Conservation (phyloP, 2,888 invertebrate genomes). For the Hydropsyche betteni region DNA sequence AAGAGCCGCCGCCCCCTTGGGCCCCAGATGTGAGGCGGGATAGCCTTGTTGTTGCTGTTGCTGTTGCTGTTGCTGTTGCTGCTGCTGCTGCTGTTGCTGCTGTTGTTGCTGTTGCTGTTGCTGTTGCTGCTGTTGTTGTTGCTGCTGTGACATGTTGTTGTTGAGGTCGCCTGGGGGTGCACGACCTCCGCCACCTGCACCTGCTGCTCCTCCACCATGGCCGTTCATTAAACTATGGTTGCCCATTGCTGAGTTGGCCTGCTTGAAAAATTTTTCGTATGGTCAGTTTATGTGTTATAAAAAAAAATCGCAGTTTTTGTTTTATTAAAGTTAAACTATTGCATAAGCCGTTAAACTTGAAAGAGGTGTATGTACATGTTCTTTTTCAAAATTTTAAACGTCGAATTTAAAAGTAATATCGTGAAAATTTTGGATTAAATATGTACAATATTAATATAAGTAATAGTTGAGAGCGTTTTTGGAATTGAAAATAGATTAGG, state of each 20-base stretch:
- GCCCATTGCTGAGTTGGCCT: constrained; percentile 63
- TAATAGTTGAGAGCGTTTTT: too few species aligned
- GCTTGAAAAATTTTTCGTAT: constrained; percentile 50
- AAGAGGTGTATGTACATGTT: too few species aligned
- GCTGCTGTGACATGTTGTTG: constrained; percentile 72
- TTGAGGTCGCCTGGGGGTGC: constrained; percentile 69
- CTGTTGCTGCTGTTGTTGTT: constrained; percentile 66
- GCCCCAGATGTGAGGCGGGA: constrained; percentile 64
- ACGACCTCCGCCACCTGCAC: constrained; percentile 54
- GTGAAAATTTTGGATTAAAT: too few species aligned
- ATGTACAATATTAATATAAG: too few species aligned
- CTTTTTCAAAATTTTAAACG: too few species aligned
- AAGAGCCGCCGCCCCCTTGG: constrained; percentile 65
- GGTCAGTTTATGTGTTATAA: not conserved
- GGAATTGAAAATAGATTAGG: too few species aligned
- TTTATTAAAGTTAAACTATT: not conserved
- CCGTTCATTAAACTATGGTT: constrained; percentile 56
- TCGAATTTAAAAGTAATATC: too few species aligned
- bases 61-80: constrained; percentile 53
- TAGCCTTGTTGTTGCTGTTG: constrained; percentile 28
- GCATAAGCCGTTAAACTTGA: too few species aligned
- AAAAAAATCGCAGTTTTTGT: not conserved
- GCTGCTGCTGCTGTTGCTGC: constrained; percentile 55
- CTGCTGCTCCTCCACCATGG: constrained; percentile 58
- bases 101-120: constrained; percentile 66